Percentiles rank a stretch among this genome's conserved stretches.
Evolutionary conservation across 2,888 invertebrate genomes (phyloP).

Genomic region (Tenthredo distinguenda): DNA sequence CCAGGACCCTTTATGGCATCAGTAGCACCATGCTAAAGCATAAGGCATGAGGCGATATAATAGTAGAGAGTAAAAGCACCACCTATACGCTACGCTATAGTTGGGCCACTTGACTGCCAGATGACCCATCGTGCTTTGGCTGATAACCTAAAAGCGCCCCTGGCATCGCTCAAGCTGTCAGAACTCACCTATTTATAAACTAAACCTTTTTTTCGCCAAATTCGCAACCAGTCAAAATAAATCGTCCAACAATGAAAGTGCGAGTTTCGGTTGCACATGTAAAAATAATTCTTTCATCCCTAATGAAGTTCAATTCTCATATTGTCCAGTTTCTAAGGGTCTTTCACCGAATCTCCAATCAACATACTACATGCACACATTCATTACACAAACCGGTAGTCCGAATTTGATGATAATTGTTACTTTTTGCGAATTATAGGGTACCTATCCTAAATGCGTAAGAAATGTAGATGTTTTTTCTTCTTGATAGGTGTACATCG

Average conservation of each 20-base stretch:
- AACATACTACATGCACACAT: neutral
- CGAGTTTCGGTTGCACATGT: neutral
- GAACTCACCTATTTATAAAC: constrained; percentile 77
- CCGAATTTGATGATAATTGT: neutral
- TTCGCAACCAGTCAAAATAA: constrained; percentile 41
- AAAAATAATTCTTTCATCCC: neutral
- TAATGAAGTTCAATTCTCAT: neutral
- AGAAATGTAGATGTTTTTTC: neutral
- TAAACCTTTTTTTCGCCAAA: constrained; percentile 63
- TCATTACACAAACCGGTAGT: neutral
- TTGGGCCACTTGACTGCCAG: constrained; percentile 77
- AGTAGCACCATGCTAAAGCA: constrained; percentile 69
- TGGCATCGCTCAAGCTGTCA: constrained; percentile 76
- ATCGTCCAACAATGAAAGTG: neutral
- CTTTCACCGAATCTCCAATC: neutral
- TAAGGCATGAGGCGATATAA: constrained; percentile 46
- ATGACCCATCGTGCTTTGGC: constrained; percentile 75
- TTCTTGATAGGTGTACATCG: neutral
- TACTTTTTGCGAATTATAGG: neutral
- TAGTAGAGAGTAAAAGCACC: constrained; percentile 49
- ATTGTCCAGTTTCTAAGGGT: neutral
- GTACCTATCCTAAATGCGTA: neutral
- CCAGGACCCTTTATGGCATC: constrained; percentile 74
- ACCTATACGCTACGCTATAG: constrained; percentile 49
- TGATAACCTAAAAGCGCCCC: constrained; percentile 77